A percentile compares a stretch with the other conserved stretches of the same genome.
phyloP scores from a whole-genome alignment of 2,888 invertebrate species.

The Leptopilina myrica region DNA sequence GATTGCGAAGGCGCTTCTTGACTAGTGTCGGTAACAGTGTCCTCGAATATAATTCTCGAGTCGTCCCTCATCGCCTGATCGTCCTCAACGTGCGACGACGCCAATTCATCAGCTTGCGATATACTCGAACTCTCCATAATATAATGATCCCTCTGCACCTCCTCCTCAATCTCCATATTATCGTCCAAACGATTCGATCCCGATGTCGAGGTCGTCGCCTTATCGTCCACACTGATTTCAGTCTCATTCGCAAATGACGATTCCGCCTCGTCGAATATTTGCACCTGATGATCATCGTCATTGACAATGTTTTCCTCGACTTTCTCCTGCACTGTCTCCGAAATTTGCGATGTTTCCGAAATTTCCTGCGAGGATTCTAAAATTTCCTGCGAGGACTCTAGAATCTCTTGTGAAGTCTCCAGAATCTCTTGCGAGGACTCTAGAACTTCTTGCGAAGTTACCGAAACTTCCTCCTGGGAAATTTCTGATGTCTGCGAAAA shows the following conservation, averaged over 20 bases:
- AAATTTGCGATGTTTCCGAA: no score
- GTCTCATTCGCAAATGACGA: conserved; percentile 41
- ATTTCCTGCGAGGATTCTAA: no score
- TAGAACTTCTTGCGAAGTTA: no score
- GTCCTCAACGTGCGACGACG: conserved; percentile 61
- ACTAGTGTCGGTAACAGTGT: conserved; percentile 62
- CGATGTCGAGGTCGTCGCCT: conserved; percentile 51
- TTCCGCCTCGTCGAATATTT: conserved; percentile 11
- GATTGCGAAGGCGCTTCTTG: conserved; percentile 72
- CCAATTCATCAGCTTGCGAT: conserved; percentile 53
- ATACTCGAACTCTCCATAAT: conserved; percentile 43
- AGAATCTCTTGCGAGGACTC: no score
- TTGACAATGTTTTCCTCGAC: no score
- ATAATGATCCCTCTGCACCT: conserved; percentile 54
- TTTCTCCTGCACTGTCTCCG: no score
- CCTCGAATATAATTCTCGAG: conserved; percentile 58
- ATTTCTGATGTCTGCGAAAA: no score
- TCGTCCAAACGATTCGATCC: conserved; percentile 42
- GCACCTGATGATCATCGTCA: background rate
- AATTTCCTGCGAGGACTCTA: no score
- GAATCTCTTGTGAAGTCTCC: no score
- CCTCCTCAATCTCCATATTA: conserved; percentile 58
- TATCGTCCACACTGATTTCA: background rate
- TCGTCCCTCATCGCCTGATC: conserved; percentile 48
- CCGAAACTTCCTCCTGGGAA: conserved; percentile 19